phyloP scores from a whole-genome alignment of 2,113 vertebrate species.

The Emberiza fucata region DNA sequence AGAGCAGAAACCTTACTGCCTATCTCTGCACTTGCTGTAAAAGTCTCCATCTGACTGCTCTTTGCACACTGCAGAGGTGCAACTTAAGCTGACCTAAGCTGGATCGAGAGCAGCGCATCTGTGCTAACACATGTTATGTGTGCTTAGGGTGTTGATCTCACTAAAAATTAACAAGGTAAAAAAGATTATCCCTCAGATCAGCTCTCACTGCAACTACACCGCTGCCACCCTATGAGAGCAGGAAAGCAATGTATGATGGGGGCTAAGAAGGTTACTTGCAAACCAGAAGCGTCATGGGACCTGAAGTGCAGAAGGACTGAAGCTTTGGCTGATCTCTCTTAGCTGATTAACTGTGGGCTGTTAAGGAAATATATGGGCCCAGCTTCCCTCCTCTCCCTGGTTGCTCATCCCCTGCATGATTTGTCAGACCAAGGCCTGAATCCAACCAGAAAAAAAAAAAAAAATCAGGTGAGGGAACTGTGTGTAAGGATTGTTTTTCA shows the following conservation, averaged over 20 bases:
- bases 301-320: not conserved
- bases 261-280: not conserved
- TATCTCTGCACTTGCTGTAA: not conserved
- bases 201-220: not conserved
- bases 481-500: not conserved
- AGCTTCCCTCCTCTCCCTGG: not conserved
- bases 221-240: not conserved
- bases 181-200: not conserved
- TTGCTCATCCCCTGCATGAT: fast-evolving
- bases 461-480: not conserved
- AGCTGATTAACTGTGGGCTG: not conserved
- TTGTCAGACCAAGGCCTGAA: not conserved
- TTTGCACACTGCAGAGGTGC: not conserved
- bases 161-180: not conserved
- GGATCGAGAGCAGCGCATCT: not conserved
- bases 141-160: not conserved
- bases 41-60: not conserved
- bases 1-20: not conserved
- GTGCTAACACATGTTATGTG: not conserved
- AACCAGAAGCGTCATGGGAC: not conserved
- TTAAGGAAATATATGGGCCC: not conserved
- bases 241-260: not conserved
- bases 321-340: not conserved
- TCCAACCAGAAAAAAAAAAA: not conserved
- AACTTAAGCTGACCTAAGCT: not conserved